These are phyloP conservation scores for Brachylomia viminalis DNA, from an alignment of 2,888 invertebrate species.

Conservation along the genomic window DNA sequence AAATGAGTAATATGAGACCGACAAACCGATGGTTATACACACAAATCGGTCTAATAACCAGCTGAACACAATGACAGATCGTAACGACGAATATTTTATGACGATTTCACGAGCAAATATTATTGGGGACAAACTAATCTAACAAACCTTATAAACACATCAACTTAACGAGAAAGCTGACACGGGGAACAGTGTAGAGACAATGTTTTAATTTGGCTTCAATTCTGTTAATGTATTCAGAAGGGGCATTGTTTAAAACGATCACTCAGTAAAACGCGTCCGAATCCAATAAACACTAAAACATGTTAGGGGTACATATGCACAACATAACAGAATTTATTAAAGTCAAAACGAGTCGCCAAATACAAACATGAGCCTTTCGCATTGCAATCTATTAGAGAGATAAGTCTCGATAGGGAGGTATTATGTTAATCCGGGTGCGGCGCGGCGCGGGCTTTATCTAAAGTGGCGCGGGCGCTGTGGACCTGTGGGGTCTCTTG, in stretches of 20 bases:
- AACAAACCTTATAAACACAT: constrained; percentile 55
- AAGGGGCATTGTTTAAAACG: constrained; percentile 61
- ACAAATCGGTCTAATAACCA: constrained; percentile 52
- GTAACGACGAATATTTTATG: constrained; percentile 57
- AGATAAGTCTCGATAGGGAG: constrained; percentile 87
- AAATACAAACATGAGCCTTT: constrained; percentile 87
- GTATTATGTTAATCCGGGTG: constrained; percentile 87
- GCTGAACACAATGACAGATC: constrained; percentile 50
- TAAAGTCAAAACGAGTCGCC: constrained; percentile 84
- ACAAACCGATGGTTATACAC: constrained; percentile 24
- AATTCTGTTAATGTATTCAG: constrained; percentile 61
- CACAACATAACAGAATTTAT: constrained; percentile 83
- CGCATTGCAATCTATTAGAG: constrained; percentile 89
- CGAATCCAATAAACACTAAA: constrained; percentile 73
- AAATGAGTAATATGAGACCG: constrained; percentile 46
- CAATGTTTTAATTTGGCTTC: constrained; percentile 52
- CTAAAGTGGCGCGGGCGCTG: constrained; percentile 85
- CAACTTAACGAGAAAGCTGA: constrained; percentile 40
- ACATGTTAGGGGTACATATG: constrained; percentile 77
- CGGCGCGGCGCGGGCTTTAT: constrained; percentile 86
- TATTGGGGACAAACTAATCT: constrained; percentile 49
- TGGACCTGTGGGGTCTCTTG: constrained; percentile 79
- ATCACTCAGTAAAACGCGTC: constrained; percentile 77
- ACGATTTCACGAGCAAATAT: constrained; percentile 49
- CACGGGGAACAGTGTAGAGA: constrained; percentile 19